Percentiles rank a stretch among this genome's conserved stretches.
Evolutionary conservation across 1,140 invertebrate species (phyloP).

Genomic region (Stegodyphus mimosarum): DNA sequence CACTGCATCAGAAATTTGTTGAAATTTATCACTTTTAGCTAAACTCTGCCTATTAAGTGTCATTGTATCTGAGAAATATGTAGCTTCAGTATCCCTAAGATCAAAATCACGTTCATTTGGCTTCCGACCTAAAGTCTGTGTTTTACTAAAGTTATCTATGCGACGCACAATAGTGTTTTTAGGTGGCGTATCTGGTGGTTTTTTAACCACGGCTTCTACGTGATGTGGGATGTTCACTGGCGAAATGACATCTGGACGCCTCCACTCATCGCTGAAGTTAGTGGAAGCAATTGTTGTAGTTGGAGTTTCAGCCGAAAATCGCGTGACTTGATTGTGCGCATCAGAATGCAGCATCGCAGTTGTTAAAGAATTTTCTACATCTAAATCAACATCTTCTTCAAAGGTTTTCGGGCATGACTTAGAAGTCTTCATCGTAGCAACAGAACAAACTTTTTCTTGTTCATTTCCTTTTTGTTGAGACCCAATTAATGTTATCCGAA

Average conservation of each 20-base stretch:
- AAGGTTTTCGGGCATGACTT: slow-evolving; percentile 75
- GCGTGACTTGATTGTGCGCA: slow-evolving; percentile 42
- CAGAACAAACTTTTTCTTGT: slow-evolving; percentile 11
- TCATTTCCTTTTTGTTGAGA: slow-evolving; percentile 51
- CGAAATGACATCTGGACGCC: slow-evolving; percentile 42
- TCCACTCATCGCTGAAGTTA: slow-evolving; percentile 49
- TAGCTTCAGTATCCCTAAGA: slow-evolving; percentile 30
- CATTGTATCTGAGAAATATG: slow-evolving; percentile 42
- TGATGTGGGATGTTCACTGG: slow-evolving; percentile 36
- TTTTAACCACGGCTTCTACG: slow-evolving; percentile 28
- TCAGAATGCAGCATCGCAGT: slow-evolving; percentile 45
- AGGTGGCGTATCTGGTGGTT: slow-evolving; percentile 36
- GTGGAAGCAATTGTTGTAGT: slow-evolving; percentile 40
- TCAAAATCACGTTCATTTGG: slow-evolving; percentile 20
- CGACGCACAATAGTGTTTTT: slow-evolving; percentile 18
- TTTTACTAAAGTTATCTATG: slow-evolving; percentile 37
- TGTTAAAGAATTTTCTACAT: slow-evolving; percentile 38
- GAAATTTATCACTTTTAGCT: slow-evolving; percentile 42
- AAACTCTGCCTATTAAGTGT: slow-evolving; percentile 45
- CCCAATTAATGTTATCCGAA: slow-evolving; percentile 56
- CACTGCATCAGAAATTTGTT: slow-evolving; percentile 7
- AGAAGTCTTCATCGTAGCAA: slow-evolving; percentile 46
- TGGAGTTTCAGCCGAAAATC: slow-evolving; percentile 52
- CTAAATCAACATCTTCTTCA: slow-evolving; percentile 51
- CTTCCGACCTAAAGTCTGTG: slow-evolving; percentile 41